Conservation (phyloP, 2,888 invertebrate genomes). For the Leptinotarsa peninsularis region DNA sequence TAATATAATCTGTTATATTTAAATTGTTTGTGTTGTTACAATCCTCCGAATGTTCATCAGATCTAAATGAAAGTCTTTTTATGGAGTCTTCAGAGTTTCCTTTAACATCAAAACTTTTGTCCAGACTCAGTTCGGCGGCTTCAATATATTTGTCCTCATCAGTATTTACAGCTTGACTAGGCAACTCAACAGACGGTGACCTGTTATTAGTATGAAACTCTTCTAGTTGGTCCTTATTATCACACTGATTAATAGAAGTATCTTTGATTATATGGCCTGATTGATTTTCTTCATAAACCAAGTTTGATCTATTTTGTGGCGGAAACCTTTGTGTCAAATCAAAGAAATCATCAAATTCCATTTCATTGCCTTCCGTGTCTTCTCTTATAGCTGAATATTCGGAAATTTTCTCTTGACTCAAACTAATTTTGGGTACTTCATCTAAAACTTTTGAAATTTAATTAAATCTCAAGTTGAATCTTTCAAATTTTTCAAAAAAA, state of each 20-base stretch:
- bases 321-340: not conserved
- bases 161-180: not conserved
- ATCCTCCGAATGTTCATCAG: constrained; percentile 16
- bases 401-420: not conserved
- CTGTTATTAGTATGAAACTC: not conserved
- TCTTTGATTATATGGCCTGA: not conserved
- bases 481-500: no score
- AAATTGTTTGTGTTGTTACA: constrained; percentile 43
- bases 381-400: not conserved
- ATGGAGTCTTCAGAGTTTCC: not conserved
- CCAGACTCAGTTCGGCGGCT: not conserved
- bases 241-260: not conserved
- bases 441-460: not conserved
- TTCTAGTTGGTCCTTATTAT: not conserved
- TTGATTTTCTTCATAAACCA: not conserved
- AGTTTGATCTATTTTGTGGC: not conserved
- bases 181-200: not conserved
- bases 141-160: not conserved
- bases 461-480: no score
- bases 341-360: not conserved
- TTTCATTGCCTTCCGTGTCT: not conserved
- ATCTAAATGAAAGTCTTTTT: not conserved
- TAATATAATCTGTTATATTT: constrained; percentile 54
- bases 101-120: not conserved
- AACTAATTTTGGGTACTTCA: not conserved